Percentiles rank a stretch among this genome's conserved stretches.
phyloP scores from a whole-genome alignment of 2,888 invertebrate genomes.

The Drosophila borborema region DNA sequence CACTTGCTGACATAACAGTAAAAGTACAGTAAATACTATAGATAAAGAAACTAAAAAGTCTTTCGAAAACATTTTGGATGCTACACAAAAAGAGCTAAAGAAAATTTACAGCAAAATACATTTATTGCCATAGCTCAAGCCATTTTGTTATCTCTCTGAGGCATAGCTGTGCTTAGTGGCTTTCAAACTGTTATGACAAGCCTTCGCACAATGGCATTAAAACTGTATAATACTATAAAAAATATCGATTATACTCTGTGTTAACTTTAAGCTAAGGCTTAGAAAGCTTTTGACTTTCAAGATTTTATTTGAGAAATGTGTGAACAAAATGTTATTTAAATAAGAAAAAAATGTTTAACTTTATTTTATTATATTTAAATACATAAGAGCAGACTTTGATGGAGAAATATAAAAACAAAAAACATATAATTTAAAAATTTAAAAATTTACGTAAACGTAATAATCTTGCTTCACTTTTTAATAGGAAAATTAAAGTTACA shows the following conservation, averaged over 20 bases:
- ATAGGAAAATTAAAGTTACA: too few species aligned
- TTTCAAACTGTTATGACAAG: background rate
- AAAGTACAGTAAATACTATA: background rate
- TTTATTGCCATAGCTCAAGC: background rate
- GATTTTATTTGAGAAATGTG: too few species aligned
- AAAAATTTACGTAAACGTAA: too few species aligned
- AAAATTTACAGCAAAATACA: background rate
- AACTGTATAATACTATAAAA: background rate
- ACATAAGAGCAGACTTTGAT: too few species aligned
- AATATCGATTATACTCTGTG: background rate
- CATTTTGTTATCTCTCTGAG: background rate
- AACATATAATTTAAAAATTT: too few species aligned
- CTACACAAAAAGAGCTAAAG: background rate
- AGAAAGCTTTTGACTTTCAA: background rate
- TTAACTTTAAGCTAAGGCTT: background rate
- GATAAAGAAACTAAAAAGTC: background rate
- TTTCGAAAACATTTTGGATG: background rate
- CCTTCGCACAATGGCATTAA: background rate
- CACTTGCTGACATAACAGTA: background rate
- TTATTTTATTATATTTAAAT: too few species aligned
- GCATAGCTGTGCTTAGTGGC: background rate
- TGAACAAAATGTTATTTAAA: background rate
- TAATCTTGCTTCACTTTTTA: too few species aligned
- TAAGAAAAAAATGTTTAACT: background rate
- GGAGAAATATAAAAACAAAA: too few species aligned